Evolutionary conservation across 1,140 invertebrate genomes (phyloP).

Genomic region (Drosophila tsacasi): DNA sequence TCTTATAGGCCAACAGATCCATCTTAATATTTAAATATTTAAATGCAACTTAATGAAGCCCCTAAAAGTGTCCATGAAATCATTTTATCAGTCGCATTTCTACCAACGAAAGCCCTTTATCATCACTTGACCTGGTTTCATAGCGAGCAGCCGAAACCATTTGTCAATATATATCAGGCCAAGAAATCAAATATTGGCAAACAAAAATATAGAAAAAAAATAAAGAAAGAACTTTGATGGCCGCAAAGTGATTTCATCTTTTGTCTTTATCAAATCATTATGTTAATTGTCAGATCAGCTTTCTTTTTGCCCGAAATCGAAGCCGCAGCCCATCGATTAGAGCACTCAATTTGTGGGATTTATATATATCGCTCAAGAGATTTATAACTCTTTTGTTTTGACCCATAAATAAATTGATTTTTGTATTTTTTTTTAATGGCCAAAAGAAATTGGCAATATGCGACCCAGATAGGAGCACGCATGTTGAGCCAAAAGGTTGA

Average conservation of each 20-base stretch:
- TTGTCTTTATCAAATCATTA: slow-evolving; percentile 47
- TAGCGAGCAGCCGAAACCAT: slow-evolving; percentile 47
- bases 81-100: slow-evolving; percentile 59
- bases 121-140: slow-evolving; percentile 61
- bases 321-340: slow-evolving; percentile 6
- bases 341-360: slow-evolving; percentile 20
- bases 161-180: slow-evolving; percentile 63
- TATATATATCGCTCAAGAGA: neutral
- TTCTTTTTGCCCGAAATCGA: slow-evolving; percentile 37
- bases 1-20: slow-evolving; percentile 65
- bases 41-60: slow-evolving; percentile 51
- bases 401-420: slow-evolving; percentile 9
- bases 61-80: slow-evolving; percentile 62
- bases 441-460: slow-evolving; percentile 25
- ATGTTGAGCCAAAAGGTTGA: slow-evolving; percentile 16
- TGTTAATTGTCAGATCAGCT: slow-evolving; percentile 42
- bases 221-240: slow-evolving; percentile 26
- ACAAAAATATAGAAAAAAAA: neutral
- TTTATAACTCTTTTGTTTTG: slow-evolving; percentile 14
- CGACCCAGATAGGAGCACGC: slow-evolving; percentile 13
- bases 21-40: slow-evolving; percentile 34
- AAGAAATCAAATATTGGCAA: slow-evolving; percentile 30
- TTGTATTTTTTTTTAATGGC: slow-evolving; percentile 9
- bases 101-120: slow-evolving; percentile 53
- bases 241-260: slow-evolving; percentile 20